Evolutionary conservation across 2,797 vertebrate genomes (phyloP).

Genomic region (Hipposideros larvatus): DNA sequence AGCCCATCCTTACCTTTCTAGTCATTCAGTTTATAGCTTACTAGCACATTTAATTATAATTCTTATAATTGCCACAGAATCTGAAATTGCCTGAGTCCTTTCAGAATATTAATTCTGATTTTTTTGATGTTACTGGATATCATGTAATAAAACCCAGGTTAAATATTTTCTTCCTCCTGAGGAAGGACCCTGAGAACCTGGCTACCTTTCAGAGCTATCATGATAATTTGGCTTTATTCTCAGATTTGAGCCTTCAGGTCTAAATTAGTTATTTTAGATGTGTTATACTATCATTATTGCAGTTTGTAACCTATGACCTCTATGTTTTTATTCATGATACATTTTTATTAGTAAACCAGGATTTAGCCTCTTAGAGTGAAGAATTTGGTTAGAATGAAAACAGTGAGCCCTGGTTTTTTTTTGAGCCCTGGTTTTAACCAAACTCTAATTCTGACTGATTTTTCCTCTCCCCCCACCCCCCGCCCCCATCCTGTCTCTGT

Average conservation of each 20-base stretch:
- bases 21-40: constrained; percentile 18
- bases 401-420: not conserved
- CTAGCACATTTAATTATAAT: not conserved
- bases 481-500: not conserved
- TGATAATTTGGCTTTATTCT: constrained; percentile 36
- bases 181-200: not conserved
- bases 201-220: not conserved
- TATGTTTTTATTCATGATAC: not conserved
- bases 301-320: not conserved
- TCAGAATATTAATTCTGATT: constrained; percentile 30
- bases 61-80: constrained; percentile 2
- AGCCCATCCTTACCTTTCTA: not conserved
- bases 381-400: constrained; percentile 27
- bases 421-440: not conserved
- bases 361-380: not conserved
- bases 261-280: constrained; percentile 41
- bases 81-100: not conserved
- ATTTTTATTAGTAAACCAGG: constrained; percentile 48
- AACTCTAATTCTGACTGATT: not conserved
- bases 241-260: not conserved
- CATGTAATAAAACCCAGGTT: not conserved
- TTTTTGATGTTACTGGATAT: not conserved
- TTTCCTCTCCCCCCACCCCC: not conserved
- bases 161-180: constrained; percentile 18
- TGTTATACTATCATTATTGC: not conserved